phyloP scores from a whole-genome alignment of 2,888 invertebrate species.

The Mythimna loreyi region DNA sequence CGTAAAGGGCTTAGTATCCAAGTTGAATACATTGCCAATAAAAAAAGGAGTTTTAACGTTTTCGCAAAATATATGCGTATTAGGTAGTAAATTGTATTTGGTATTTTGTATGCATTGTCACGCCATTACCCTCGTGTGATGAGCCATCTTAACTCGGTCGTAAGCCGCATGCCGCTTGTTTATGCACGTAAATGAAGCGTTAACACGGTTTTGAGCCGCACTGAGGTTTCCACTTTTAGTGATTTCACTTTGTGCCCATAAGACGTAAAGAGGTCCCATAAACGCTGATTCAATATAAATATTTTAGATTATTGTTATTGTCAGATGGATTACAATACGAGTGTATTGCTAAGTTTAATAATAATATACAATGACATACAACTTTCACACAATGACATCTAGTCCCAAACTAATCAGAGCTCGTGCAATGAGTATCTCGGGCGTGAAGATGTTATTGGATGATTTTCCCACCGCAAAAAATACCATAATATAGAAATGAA shows the following conservation, averaged over 20 bases:
- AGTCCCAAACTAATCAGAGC: too few species aligned
- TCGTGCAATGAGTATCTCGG: too few species aligned
- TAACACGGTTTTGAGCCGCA: conserved; percentile 54
- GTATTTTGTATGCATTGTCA: conserved; percentile 47
- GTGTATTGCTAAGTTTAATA: neutral
- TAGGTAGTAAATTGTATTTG: conserved; percentile 20
- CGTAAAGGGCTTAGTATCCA: too few species aligned
- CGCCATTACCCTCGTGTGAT: conserved; percentile 35
- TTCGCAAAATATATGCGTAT: conserved; percentile 5
- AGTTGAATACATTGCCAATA: too few species aligned
- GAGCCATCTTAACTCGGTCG: conserved; percentile 46
- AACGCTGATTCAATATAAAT: neutral
- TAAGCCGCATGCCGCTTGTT: conserved; percentile 36
- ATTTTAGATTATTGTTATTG: neutral
- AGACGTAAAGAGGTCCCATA: conserved; percentile 18
- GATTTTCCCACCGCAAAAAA: too few species aligned
- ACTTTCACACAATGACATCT: too few species aligned
- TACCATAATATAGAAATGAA: too few species aligned
- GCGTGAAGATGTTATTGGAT: too few species aligned
- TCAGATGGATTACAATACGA: neutral
- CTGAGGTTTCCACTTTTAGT: conserved; percentile 45
- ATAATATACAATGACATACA: too few species aligned
- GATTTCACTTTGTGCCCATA: conserved; percentile 52
- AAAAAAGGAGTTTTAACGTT: neutral
- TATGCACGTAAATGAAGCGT: conserved; percentile 53